Base-by-base conservation (phyloP, 30 jellyfish, hydroid and myxozoan genomes). In the Morbakka virulenta region DNA sequence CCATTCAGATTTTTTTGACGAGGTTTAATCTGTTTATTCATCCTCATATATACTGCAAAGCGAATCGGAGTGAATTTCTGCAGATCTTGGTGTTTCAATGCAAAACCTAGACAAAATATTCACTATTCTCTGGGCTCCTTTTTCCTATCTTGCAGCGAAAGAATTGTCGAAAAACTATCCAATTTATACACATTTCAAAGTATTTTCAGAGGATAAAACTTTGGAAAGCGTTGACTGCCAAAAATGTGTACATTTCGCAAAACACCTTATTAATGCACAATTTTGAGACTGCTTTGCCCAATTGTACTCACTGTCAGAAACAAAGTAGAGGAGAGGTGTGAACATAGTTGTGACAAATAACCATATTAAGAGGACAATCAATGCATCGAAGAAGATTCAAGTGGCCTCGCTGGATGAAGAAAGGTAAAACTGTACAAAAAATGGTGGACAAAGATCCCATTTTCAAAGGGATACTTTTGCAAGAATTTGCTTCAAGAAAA, bases 121-220 rank as follows among this genome's bases (percentile, higher is more conserved):
- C 57, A 73, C 85, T 30, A 73, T 69, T 27, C 51, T 76, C 27
- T 73, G 85, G 81, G 79, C 52, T 25, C 50, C 85, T 35, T 73
- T 77, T 47, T 73, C 77, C 51, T 73, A 12, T 36, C 32, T 28
- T 6, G 63, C 80, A 17, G 65, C 52, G 6, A 49, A 24, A 47
- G 52, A 76, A 14, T 29, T 50, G 25, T 29, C 33, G 80, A 30
- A 73, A 24, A 48, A 73, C 33, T 73, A 73, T 24, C 79, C 85
- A n/a, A 17, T 73, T 2, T 51, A 2, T 14, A 34, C 51, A 36
- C 85, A 52, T 73, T 73, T 73, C 34, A 24, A 41, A 41, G 17
- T n/a, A 41, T 17, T 9, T 41, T 41, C 57, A 41, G 57, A 41
- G 9, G 57, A 41, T 41, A 41, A 41, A 41, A 41, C 57, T 41